Conservation (phyloP, 2,113 vertebrate genomes). For the Petromus typicus region DNA sequence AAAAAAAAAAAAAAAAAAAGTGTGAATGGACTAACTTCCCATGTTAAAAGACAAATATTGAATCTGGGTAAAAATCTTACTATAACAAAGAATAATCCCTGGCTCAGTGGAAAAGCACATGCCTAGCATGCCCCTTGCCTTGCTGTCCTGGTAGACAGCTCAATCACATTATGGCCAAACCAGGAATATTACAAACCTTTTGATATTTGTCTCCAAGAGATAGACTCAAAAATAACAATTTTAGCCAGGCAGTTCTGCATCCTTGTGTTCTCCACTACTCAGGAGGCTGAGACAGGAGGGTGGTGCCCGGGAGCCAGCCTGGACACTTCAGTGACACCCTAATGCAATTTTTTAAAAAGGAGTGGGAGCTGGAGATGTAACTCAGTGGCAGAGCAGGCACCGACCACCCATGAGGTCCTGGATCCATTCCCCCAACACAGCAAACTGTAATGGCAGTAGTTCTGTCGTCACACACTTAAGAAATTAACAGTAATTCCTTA, state of each 20-base stretch:
- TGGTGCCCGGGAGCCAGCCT: not conserved
- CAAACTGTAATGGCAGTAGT: not conserved
- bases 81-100: not conserved
- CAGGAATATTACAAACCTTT: not conserved
- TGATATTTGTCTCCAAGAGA: not conserved
- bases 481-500: not conserved
- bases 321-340: not conserved
- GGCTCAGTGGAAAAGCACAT: not conserved
- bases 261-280: not conserved
- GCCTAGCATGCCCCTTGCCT: not conserved
- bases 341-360: not conserved
- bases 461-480: not conserved
- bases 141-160: not conserved
- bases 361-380: not conserved
- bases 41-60: conserved; percentile 20
- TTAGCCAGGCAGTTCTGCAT: not conserved
- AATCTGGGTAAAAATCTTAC: not conserved
- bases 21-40: not conserved
- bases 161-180: not conserved
- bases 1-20: too few relatives aligned
- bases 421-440: not conserved
- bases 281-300: not conserved
- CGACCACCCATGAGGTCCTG: not conserved
- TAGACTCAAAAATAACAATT: not conserved
- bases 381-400: not conserved